phyloP scores from a whole-genome alignment of 2,888 invertebrate genomes.

The Agriotes lineatus region DNA sequence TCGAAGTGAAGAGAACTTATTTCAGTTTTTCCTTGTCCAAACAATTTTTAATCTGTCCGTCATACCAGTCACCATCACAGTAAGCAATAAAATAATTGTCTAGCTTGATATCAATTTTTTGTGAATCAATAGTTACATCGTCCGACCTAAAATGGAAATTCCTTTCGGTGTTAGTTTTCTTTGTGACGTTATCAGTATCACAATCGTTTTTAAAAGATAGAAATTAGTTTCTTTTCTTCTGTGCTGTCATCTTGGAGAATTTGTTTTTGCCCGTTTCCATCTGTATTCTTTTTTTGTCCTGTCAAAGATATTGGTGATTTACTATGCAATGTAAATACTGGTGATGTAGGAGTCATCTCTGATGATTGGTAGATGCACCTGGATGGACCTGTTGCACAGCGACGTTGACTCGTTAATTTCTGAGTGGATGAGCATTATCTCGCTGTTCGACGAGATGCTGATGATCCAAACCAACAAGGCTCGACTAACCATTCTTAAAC shows the following conservation, averaged over 20 bases:
- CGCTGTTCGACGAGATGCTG: neutral
- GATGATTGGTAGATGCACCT: neutral
- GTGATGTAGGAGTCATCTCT: no score
- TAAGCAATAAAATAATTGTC: neutral
- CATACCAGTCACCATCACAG: slow-evolving; percentile 1
- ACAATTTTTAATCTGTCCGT: neutral
- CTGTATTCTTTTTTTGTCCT: neutral
- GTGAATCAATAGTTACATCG: neutral
- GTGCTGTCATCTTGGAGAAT: neutral
- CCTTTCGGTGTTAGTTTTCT: neutral
- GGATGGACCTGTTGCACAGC: neutral
- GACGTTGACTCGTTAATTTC: neutral
- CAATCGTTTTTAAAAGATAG: neutral
- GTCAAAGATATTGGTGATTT: neutral
- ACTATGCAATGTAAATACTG: no score
- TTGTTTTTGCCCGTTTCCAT: neutral
- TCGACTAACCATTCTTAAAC: no score
- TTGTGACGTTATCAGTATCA: no score
- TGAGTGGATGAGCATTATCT: neutral
- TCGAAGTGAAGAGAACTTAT: no score
- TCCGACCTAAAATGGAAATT: neutral
- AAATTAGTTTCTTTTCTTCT: neutral
- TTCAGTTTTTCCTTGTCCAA: neutral
- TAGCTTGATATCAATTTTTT: neutral
- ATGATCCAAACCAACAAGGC: neutral